phyloP scores from a whole-genome alignment of 2,888 invertebrate species.

The Noctua fimbriata region DNA sequence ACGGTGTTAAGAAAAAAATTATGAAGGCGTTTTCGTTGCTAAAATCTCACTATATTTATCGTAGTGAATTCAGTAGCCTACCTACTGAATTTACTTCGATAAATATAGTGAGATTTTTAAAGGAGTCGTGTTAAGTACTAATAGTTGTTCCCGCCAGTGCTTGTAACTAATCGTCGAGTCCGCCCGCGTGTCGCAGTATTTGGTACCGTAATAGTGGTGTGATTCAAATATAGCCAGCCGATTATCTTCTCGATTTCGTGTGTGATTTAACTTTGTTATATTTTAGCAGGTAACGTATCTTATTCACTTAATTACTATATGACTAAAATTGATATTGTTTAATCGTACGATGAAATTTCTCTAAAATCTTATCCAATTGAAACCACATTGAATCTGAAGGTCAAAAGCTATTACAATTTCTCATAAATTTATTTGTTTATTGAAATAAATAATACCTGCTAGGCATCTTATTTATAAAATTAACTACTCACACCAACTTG shows the following conservation, averaged over 20 bases:
- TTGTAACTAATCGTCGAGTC: slow-evolving; percentile 31
- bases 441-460: neutral
- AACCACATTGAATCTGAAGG: neutral
- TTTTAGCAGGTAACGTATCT: neutral
- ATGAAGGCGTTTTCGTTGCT: neutral
- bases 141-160: slow-evolving; percentile 5
- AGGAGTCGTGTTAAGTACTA: neutral
- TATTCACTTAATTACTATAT: neutral
- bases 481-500: neutral
- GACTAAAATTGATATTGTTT: neutral
- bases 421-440: neutral
- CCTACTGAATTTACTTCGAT: no score
- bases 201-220: slow-evolving; percentile 23
- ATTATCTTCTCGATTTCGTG: neutral
- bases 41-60: neutral
- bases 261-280: neutral
- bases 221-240: slow-evolving; percentile 15
- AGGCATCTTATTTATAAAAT: neutral
- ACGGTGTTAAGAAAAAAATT: neutral
- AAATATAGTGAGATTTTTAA: no score
- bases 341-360: neutral
- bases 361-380: neutral
- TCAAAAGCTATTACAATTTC: neutral
- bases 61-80: slow-evolving; percentile 5
- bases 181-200: slow-evolving; percentile 13